phyloP scores from a whole-genome alignment of 2,888 invertebrate species.

The Drosophila paracracens region DNA sequence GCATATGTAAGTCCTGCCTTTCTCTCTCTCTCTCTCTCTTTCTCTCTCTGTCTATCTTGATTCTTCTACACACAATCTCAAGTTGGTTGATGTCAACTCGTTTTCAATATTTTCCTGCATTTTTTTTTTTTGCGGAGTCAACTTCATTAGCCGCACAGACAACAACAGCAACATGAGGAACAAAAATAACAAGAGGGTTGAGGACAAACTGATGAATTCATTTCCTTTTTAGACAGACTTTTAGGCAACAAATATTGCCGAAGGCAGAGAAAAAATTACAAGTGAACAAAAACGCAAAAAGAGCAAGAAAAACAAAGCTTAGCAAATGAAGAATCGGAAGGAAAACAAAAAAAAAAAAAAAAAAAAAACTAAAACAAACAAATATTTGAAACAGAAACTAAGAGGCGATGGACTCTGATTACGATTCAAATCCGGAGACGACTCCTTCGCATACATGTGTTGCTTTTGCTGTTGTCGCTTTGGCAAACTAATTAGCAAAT shows the following conservation, averaged over 20 bases:
- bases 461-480: conserved; percentile 30
- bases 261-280: conserved; percentile 19
- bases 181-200: conserved; percentile 3
- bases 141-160: conserved; percentile 58
- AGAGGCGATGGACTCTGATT: conserved; percentile 22
- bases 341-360: background rate
- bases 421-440: conserved; percentile 24
- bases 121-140: conserved; percentile 33
- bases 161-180: conserved; percentile 5
- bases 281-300: background rate
- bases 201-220: conserved; percentile 65
- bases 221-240: conserved; percentile 70
- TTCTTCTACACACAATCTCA: conserved; percentile 21
- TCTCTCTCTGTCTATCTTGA: background rate
- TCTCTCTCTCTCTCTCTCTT: background rate
- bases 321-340: conserved; percentile 4
- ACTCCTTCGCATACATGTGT: conserved; percentile 26
- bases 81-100: conserved; percentile 20
- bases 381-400: conserved; percentile 25
- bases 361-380: conserved; percentile 4
- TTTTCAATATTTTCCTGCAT: background rate
- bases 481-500: conserved; percentile 79
- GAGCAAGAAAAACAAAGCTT: conserved; percentile 11
- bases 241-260: conserved; percentile 20
- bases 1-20: background rate